Percentiles rank a stretch among this genome's conserved stretches.
These are phyloP conservation scores for Lamprotornis superbus DNA, from an alignment of 2,113 vertebrate species.

Conservation along the genomic window DNA sequence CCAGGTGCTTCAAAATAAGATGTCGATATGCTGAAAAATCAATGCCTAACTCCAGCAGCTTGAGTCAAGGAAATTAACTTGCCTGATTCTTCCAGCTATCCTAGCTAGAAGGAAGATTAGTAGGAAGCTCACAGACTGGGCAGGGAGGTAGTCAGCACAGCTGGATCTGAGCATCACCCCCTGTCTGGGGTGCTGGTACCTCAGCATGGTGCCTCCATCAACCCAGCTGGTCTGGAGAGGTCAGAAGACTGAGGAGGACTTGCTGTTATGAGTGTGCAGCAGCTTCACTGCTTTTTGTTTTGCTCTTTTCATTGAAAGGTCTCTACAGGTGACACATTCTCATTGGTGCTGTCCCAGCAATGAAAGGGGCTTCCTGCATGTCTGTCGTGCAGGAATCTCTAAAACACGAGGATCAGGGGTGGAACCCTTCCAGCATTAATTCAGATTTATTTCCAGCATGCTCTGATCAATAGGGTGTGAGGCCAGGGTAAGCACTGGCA, in stretches of 20 bases:
- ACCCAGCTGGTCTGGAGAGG: not conserved
- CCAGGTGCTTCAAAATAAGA: conserved; percentile 37
- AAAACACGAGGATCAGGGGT: not conserved
- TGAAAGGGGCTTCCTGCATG: not conserved
- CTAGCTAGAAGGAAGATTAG: not conserved
- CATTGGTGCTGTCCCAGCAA: accelerated
- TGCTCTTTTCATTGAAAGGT: not conserved
- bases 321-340: not conserved
- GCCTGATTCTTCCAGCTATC: not conserved
- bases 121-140: not conserved
- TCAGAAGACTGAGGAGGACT: not conserved
- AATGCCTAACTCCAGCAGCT: not conserved
- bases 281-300: not conserved
- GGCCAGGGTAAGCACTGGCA: not conserved
- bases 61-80: not conserved
- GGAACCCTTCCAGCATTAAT: not conserved
- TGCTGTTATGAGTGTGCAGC: not conserved
- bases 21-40: conserved; percentile 36
- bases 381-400: not conserved
- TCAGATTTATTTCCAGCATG: not conserved
- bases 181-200: not conserved
- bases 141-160: not conserved
- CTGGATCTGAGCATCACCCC: not conserved
- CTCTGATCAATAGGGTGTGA: not conserved
- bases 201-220: accelerated